Base-by-base conservation (phyloP, 2,113 vertebrate species). In the Cryptomyrus ogoouensis region DNA sequence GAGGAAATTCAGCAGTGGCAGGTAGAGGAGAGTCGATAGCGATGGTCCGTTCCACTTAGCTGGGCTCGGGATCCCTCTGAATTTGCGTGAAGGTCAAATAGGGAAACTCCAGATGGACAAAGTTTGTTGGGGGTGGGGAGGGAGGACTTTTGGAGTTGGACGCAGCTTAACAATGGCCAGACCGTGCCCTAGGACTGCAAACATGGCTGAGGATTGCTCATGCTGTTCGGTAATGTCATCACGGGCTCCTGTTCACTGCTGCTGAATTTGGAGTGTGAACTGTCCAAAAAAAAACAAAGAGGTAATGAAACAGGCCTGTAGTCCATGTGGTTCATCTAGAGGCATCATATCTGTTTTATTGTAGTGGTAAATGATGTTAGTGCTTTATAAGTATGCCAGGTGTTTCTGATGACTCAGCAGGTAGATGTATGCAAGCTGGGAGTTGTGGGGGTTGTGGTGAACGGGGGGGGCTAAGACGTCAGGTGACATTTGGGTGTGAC, bases 181-280 rank as follows among this genome's bases (percentile, higher is more conserved):
- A 42, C 35, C 74, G 35, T 39, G 74, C 31, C 74, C 74, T 80
- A 80, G 74, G 74, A 80, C 74, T 12, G 44, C 39, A 84, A 84
- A 84, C 19, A 84, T 44, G 83, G 42, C 44, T 46, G 44, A 47
- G 44, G 39, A 7, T 21, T 9, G 42, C 31, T 83, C 42, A 44
- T 83, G 77, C 77, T 47, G 44, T 84, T 84, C 21, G 8, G 1
- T 87, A 47, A 84, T 84, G 83, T 92, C 88, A 53, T 0, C n/a
- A 4, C 27, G 3, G 62, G n/a, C 27, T 52, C 70, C 84, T 84
- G 91, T 90, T 88, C 31, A 50, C 90, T 58, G 39, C 90, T 47
- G 62, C 62, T 93, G 90, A 91, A 90, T 91, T 90, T 86, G 56
- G 91, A 89, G 35, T 5, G 35, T 74, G 89, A 92, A 92, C 91